Evolutionary conservation across 1,140 invertebrate genomes (phyloP), one percentile per base, ranked within the genome.

Genomic region (Euwallacea similis): DNA sequence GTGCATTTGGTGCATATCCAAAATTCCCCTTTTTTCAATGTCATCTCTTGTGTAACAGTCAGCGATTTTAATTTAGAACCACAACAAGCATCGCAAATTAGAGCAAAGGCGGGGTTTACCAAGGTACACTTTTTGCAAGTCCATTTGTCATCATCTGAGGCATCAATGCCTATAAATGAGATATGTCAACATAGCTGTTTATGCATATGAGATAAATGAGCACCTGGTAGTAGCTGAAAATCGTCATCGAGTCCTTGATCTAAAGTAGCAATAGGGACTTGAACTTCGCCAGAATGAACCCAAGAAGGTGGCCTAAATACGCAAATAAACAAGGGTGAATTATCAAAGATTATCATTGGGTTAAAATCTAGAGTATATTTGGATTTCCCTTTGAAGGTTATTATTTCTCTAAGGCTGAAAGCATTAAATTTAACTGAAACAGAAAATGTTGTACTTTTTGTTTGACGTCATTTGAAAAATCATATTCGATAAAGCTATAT

Each of bases 81-180:
- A 21, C 92, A 92, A 82, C 94, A 96, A 0, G 91, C 93, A 7
- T 90, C 88, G 78, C 94, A 96, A 0, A 88, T 89, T 62, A 87
- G 84, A 7, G 87, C 86, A 16, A 84, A 82, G 0, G 85, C 85
- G 16, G 88, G 86, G 83, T 96, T 96, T 3, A 94, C 85, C 55
- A 96, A 84, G 1, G 94, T 96, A 80, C 94, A 96, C 77, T 94
- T 94, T 73, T 89, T 89, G 79, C 94, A 96, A 6, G 91, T 90
- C 94, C 94, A 96, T 13, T 87, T 86, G 50, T 87, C 82, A n/a
- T 80, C 79, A 41, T 77, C 79, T 41, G 44, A 8, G 44, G 54
- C 41, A 41, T 71, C 69, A 10, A 71, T 56, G 47, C 69, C 67
- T 69, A 55, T 10, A 67, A 67, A 47, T 10, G 21, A 46, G 13